Percentiles rank a stretch among this genome's conserved stretches.
phyloP scores from a whole-genome alignment of 2,113 vertebrate species.

The Brachirus orientalis region DNA sequence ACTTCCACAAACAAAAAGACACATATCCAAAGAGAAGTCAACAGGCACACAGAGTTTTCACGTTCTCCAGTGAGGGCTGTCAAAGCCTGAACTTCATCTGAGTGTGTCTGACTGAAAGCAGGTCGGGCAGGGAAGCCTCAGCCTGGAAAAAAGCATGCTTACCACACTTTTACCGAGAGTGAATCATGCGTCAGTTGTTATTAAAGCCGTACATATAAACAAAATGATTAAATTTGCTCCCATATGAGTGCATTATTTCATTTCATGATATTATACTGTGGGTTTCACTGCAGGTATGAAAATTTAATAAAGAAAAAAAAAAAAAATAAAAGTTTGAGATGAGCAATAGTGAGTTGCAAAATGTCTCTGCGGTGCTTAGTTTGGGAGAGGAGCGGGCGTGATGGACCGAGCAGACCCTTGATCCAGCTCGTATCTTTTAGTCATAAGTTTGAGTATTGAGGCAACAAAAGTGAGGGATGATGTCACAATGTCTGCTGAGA shows the following conservation, averaged over 20 bases:
- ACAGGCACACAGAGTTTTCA: slow-evolving; percentile 1
- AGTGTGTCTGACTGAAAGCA: slow-evolving; percentile 29
- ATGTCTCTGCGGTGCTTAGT: slow-evolving; percentile 9
- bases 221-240: slow-evolving; percentile 23
- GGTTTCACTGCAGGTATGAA: background rate
- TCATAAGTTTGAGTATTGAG: slow-evolving; percentile 35
- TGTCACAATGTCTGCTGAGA: slow-evolving; percentile 29
- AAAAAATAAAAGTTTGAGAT: slow-evolving; percentile 9
- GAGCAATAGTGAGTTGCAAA: slow-evolving; percentile 44
- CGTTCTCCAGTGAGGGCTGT: slow-evolving; percentile 25
- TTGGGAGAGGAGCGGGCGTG: slow-evolving; percentile 16
- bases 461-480: slow-evolving; percentile 27
- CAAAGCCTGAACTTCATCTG: slow-evolving; percentile 26
- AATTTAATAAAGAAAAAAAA: slow-evolving; percentile 35
- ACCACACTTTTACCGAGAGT: background rate
- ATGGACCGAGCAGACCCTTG: slow-evolving; percentile 33
- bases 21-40: slow-evolving; percentile 10
- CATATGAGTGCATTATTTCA: slow-evolving; percentile 28
- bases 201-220: slow-evolving; percentile 31
- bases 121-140: background rate
- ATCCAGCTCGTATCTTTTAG: slow-evolving; percentile 24
- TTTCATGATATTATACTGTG: slow-evolving; percentile 17
- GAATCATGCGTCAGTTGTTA: slow-evolving; percentile 12
- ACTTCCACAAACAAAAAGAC: slow-evolving; percentile 29
- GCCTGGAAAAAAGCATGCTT: slow-evolving; percentile 1